These are phyloP conservation scores for Chionodraco myersi DNA, from an alignment of 2,113 vertebrate genomes.

Conservation along the genomic window DNA sequence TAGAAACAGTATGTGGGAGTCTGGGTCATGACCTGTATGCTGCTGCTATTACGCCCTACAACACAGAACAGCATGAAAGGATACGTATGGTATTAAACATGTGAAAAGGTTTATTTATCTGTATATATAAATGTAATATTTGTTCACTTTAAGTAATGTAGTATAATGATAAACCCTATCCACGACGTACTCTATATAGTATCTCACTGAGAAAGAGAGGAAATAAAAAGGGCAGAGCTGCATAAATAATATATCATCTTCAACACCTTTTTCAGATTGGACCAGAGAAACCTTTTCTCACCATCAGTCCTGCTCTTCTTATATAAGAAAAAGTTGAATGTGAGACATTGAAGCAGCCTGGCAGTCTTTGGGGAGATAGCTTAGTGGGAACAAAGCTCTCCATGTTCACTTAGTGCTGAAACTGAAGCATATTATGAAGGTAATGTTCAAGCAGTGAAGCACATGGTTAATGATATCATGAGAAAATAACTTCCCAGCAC, in stretches of 20 bases:
- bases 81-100: not conserved
- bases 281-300: constrained; percentile 6
- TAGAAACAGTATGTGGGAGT: not conserved
- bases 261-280: constrained; percentile 2
- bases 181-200: not conserved
- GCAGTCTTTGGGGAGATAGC: not conserved
- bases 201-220: not conserved
- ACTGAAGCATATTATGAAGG: not conserved
- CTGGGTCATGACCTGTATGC: not conserved
- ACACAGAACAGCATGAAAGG: not conserved
- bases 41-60: not conserved
- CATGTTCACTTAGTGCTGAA: not conserved
- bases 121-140: not conserved
- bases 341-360: not conserved
- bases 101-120: not conserved
- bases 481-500: not conserved
- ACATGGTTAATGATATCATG: constrained; percentile 9
- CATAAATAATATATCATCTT: not conserved
- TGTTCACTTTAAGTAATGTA: not conserved
- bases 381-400: not conserved
- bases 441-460: not conserved
- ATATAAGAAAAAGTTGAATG: not conserved
- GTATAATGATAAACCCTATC: not conserved
- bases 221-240: not conserved
- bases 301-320: not conserved